These are phyloP conservation scores for Stramonita haemastoma DNA, from an alignment of 2,888 invertebrate species.

Conservation along the genomic window DNA sequence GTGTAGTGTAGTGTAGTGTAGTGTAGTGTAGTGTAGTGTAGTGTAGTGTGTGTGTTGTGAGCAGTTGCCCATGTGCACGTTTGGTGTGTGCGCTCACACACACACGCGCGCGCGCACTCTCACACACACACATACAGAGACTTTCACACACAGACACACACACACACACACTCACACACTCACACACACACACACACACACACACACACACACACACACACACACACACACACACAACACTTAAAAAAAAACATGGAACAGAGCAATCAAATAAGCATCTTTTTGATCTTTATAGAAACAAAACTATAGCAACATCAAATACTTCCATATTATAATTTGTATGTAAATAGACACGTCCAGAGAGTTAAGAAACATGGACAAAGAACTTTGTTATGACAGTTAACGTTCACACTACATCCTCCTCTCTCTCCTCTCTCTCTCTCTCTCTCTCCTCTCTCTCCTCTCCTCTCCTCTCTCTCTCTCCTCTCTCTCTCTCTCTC, in stretches of 20 bases:
- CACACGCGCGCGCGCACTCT: not conserved
- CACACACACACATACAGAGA: not conserved
- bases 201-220: conserved; percentile 23
- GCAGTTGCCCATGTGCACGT: no score
- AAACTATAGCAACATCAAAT: no score
- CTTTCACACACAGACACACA: not conserved
- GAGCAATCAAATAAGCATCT: no score
- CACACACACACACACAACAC: conserved; percentile 19
- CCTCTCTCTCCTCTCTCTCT: not conserved
- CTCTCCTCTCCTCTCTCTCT: not conserved
- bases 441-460: not conserved
- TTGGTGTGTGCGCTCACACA: not conserved
- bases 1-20: no score
- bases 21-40: no score
- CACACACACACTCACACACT: not conserved
- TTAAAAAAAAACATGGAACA: not conserved
- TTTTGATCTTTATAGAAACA: no score
- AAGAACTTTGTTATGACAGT: no score
- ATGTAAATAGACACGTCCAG: no score
- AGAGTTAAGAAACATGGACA: no score
- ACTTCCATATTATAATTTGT: no score
- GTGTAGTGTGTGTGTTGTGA: no score
- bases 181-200: conserved; percentile 27
- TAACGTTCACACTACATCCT: not conserved
- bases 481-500: no score